Evolutionary conservation across 2,113 vertebrate species (phyloP), one percentile per base, ranked within the genome.

Genomic region (Upupa epops): DNA sequence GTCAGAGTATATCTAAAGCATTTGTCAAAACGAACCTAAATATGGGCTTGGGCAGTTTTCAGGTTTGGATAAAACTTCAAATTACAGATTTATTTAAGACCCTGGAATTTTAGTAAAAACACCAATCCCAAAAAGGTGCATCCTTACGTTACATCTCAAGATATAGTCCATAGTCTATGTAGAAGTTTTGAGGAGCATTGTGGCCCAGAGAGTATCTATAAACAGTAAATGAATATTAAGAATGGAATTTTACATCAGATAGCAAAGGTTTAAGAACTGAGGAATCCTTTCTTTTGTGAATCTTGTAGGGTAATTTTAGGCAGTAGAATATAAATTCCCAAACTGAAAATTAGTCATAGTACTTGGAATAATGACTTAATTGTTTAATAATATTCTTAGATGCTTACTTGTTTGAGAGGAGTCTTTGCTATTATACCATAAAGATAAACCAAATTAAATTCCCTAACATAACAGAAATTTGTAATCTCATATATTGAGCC

Each of bases 121-220:
- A 24, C 9, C n/a, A 74, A 9, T 1, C 2, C 40, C 77, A 86
- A 69, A 66, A 31, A 0, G 68, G 4, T 4, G 0, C 48, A 5
- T 4, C 7, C n/a, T 74, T 64, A 40, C 7, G 54, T 21, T 55
- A 1, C 6, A 64, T 60, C 14, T 45, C 19, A 86, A 13, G 4
- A 40, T 58, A 12, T 64, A 49, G 69, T 32, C 32, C 83, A 37
- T n/a, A 78, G 74, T 29, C 1, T n/a, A 36, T 68, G 88, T 78
- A 86, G 40, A 86, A 72, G 15, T 22, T 69, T 21, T 65, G 64
- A 61, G 22, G 45, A 37, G 12, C 2, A 65, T 74, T 61, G 54
- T 46, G 16, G 18, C 40, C 26, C 31, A 60, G 24, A 55, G 13
- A n/a, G 2, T 51, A 29, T 66, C 48, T 83, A 31, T 42, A 75